These are phyloP conservation scores for Alviniconcha marisindica DNA, from an alignment of 1,140 invertebrate species.

Conservation along the genomic window DNA sequence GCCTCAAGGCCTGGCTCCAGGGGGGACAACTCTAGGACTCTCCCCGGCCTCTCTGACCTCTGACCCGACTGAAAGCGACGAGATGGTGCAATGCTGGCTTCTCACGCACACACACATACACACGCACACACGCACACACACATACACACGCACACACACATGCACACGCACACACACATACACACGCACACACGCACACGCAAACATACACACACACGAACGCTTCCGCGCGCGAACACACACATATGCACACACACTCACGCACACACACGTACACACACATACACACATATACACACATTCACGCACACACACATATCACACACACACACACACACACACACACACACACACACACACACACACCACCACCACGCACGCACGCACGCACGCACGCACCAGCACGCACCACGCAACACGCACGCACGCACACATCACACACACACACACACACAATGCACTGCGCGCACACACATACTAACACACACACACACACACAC, in stretches of 20 bases:
- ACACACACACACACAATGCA: too few relatives aligned
- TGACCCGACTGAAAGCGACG: not conserved
- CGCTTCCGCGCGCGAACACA: not conserved
- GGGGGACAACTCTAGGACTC: too few relatives aligned
- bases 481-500: too few relatives aligned
- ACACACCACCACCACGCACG: too few relatives aligned
- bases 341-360: not conserved
- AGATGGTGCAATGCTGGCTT: not conserved
- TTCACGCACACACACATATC: too few relatives aligned
- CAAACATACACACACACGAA: not conserved
- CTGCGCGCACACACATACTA: too few relatives aligned
- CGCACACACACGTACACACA: slow-evolving; percentile 5
- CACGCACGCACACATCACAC: too few relatives aligned
- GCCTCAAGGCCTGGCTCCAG: too few relatives aligned
- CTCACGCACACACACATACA: not conserved
- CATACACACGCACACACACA: slow-evolving; percentile 9
- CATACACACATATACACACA: not conserved
- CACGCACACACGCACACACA: slow-evolving; percentile 20
- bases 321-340: slow-evolving; percentile 17
- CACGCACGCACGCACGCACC: too few relatives aligned
- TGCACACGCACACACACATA: not conserved
- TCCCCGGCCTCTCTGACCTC: not conserved
- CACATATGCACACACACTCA: not conserved
- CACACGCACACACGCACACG: not conserved
- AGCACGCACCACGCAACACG: too few relatives aligned